These are phyloP conservation scores for Tapirus indicus DNA, from an alignment of 2,797 vertebrate genomes.

Conservation along the genomic window DNA sequence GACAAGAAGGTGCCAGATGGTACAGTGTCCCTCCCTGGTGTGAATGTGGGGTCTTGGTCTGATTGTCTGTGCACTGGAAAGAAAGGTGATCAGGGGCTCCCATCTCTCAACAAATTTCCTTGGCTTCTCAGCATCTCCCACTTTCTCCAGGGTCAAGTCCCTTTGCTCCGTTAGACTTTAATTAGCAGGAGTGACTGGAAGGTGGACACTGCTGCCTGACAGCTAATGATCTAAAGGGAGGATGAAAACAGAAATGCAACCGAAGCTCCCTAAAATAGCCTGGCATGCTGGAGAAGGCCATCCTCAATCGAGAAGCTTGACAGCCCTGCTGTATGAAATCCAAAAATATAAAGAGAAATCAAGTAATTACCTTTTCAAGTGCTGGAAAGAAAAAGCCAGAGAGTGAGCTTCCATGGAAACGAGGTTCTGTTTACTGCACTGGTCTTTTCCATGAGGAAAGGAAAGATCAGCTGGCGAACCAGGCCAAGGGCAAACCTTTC, in stretches of 20 bases:
- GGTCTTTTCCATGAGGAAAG: constrained; percentile 58
- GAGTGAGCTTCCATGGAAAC: constrained; percentile 67
- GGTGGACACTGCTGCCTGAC: not conserved
- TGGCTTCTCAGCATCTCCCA: not conserved
- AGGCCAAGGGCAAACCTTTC: constrained; percentile 34
- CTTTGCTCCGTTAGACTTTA: constrained; percentile 48
- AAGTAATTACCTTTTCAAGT: constrained; percentile 70
- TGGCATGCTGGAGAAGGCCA: not conserved
- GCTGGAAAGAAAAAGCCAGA: constrained; percentile 29
- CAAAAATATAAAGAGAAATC: constrained; percentile 61
- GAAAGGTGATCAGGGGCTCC: not conserved
- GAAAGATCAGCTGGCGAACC: not conserved
- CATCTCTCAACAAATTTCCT: not conserved
- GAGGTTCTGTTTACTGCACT: constrained; percentile 28
- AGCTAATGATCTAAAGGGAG: constrained; percentile 46
- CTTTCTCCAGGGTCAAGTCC: not conserved
- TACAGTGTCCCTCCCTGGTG: not conserved
- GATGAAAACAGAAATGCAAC: constrained; percentile 25
- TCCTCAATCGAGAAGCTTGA: not conserved
- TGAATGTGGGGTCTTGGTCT: not conserved
- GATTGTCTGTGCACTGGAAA: not conserved
- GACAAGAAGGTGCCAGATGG: not conserved
- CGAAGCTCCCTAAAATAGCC: not conserved
- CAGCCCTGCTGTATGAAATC: not conserved
- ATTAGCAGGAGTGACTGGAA: constrained; percentile 55